These are phyloP conservation scores for Microctenopoma stevenorrisi DNA, from an alignment of 2,797 vertebrate genomes.

Conservation along the genomic window DNA sequence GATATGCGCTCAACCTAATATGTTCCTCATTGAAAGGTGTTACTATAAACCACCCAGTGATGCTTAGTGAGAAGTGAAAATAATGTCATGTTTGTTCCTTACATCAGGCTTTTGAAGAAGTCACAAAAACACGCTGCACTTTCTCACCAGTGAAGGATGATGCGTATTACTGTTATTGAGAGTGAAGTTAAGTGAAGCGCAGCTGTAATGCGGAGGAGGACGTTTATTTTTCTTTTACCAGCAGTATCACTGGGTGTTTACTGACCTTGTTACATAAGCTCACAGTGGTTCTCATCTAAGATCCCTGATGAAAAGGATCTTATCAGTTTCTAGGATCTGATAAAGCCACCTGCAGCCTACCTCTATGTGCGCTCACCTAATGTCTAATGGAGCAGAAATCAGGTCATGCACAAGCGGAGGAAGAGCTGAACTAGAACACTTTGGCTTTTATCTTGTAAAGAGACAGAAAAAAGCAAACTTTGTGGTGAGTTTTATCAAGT, in stretches of 20 bases:
- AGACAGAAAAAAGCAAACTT: neutral
- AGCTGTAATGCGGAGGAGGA: too few relatives aligned
- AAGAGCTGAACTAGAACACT: slow-evolving; percentile 39
- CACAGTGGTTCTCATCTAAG: neutral
- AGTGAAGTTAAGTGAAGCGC: neutral
- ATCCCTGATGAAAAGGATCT: slow-evolving; percentile 25
- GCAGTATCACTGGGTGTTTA: neutral
- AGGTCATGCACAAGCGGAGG: slow-evolving; percentile 48
- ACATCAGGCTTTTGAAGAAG: slow-evolving; percentile 17
- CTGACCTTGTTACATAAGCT: neutral
- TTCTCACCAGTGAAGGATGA: neutral
- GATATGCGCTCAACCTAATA: neutral
- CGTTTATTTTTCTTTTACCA: neutral
- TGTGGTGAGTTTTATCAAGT: neutral
- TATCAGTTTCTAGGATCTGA: slow-evolving; percentile 24
- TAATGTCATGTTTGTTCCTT: slow-evolving; percentile 1
- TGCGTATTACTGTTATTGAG: too few relatives aligned
- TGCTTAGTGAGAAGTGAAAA: slow-evolving; percentile 42
- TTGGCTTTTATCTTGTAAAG: neutral
- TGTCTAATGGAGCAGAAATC: slow-evolving; percentile 33
- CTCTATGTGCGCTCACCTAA: neutral
- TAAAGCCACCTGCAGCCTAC: neutral
- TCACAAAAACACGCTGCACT: neutral
- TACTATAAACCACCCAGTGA: too few relatives aligned
- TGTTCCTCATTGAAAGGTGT: slow-evolving; percentile 12